These are phyloP conservation scores for Pantelozetes paolii DNA, from an alignment of 2,888 invertebrate genomes.

Conservation along the genomic window DNA sequence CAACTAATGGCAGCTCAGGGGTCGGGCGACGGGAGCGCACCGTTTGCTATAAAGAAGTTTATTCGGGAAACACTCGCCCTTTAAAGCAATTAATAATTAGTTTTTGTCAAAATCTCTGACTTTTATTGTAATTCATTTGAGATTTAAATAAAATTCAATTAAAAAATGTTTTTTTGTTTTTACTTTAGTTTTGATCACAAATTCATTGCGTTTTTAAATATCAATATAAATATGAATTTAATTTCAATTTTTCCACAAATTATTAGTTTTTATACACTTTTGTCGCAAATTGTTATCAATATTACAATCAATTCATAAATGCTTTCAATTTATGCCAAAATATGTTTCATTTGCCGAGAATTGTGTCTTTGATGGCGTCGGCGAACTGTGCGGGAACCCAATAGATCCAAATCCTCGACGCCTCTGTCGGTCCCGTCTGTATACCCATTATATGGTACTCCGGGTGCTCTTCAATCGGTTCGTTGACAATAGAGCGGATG, in stretches of 20 bases:
- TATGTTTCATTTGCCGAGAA: conserved; percentile 51
- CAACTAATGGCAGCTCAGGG: conserved; percentile 3
- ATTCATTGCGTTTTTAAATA: conserved; percentile 7
- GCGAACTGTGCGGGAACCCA: conserved; percentile 72
- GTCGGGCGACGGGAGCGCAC: neutral
- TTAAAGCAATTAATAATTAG: neutral
- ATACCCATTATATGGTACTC: conserved; percentile 87
- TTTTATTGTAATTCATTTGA: conserved; percentile 1
- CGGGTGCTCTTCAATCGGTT: conserved; percentile 80
- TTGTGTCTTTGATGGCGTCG: conserved; percentile 82
- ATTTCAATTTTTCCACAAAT: conserved; percentile 4
- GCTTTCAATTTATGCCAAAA: neutral
- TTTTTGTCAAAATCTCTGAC: neutral
- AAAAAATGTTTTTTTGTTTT: conserved; percentile 8
- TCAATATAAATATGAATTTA: neutral
- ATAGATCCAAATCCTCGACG: conserved; percentile 86
- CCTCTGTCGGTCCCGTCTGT: conserved; percentile 84
- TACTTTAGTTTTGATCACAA: conserved; percentile 4
- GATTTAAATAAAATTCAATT: conserved; percentile 13
- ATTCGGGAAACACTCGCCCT: conserved; percentile 38
- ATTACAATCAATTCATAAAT: neutral
- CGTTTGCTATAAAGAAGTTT: conserved; percentile 38
- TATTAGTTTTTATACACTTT: neutral
- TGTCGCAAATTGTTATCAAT: neutral
- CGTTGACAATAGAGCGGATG: conserved; percentile 67